Conservation (phyloP, 1,140 invertebrate species). For the Glossosoma conforme region DNA sequence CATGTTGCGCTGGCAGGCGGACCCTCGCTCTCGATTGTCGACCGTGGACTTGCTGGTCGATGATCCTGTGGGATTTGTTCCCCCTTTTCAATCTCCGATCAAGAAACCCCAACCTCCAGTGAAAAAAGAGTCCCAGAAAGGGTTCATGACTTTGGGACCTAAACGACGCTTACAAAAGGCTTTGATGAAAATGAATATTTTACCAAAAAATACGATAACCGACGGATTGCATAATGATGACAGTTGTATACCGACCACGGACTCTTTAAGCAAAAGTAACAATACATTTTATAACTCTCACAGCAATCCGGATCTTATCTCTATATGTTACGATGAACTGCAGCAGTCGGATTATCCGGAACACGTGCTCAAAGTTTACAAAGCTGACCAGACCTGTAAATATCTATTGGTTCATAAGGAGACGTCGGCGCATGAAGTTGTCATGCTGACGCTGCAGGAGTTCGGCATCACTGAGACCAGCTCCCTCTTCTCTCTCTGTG, state of each 20-base stretch:
- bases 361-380: constrained; percentile 95
- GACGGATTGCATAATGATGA: constrained; percentile 58
- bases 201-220: constrained; percentile 79
- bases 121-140: constrained; percentile 67
- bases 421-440: constrained; percentile 96
- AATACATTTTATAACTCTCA: constrained; percentile 72
- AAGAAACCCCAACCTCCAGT: constrained; percentile 67
- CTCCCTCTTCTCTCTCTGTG: constrained; percentile 89
- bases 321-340: constrained; percentile 71
- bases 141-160: constrained; percentile 84
- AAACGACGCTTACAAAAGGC: constrained; percentile 82
- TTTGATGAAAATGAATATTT: constrained; percentile 85
- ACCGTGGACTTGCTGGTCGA: constrained; percentile 56
- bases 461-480: constrained; percentile 94
- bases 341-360: constrained; percentile 85
- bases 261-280: constrained; percentile 46
- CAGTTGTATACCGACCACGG: constrained; percentile 46
- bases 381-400: constrained; percentile 95
- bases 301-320: constrained; percentile 87
- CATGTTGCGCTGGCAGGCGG: constrained; percentile 54
- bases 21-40: constrained; percentile 60
- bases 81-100: constrained; percentile 82
- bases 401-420: constrained; percentile 97
- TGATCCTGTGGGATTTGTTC: constrained; percentile 75
- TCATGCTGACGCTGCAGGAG: constrained; percentile 94